A percentile compares a stretch with the other conserved stretches of the same genome.
phyloP scores from a whole-genome alignment of 1,140 invertebrate genomes.

The Penaeus indicus region DNA sequence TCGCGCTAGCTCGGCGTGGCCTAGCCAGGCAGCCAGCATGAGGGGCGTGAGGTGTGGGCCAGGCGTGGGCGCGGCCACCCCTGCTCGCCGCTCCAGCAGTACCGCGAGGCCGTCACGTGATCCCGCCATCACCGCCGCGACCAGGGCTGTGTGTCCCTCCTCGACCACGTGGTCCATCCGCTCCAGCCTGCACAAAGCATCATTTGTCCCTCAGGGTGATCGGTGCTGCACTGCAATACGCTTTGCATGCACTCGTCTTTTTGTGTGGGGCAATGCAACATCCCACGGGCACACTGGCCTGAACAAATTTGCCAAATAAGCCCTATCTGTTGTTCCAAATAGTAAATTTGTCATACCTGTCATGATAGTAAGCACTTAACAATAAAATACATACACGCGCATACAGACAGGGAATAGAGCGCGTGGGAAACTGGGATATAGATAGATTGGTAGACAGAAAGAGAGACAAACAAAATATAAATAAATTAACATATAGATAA shows the following conservation, averaged over 20 bases:
- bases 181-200: constrained; percentile 41
- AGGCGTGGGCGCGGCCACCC: constrained; percentile 13
- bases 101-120: constrained; percentile 53
- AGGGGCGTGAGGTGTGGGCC: constrained; percentile 51
- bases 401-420: neutral
- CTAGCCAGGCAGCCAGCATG: constrained; percentile 46
- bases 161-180: constrained; percentile 49
- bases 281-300: too few species aligned
- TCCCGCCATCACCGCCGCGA: constrained; percentile 33
- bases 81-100: constrained; percentile 49
- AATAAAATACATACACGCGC: too few species aligned
- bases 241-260: neutral
- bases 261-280: neutral
- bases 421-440: neutral
- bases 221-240: neutral
- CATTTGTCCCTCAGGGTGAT: neutral
- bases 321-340: too few species aligned
- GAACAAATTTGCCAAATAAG: too few species aligned
- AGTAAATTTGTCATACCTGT: too few species aligned
- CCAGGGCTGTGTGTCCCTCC: constrained; percentile 46
- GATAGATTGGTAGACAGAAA: neutral
- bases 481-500: neutral
- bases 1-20: constrained; percentile 33
- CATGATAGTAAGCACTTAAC: too few species aligned
- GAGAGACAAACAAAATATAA: neutral